A percentile compares a stretch with the other conserved stretches of the same genome.
Conservation (phyloP, 2,888 invertebrate genomes). For the Sphaerophoria taeniata region DNA sequence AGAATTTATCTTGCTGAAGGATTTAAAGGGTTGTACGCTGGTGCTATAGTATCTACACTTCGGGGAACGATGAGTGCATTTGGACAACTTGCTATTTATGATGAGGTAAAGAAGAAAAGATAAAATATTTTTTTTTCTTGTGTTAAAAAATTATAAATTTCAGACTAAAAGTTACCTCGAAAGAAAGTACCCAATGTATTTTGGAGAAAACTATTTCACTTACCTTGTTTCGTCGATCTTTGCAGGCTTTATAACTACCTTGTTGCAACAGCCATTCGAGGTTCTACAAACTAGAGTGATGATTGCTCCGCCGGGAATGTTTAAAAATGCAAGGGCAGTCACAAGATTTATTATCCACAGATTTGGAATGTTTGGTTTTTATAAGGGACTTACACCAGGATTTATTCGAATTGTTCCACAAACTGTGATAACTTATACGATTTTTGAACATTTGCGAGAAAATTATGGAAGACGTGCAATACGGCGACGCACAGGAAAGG, state of each 20-base stretch:
- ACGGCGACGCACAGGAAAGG: no score
- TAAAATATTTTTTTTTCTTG: no score
- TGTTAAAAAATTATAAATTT: no score
- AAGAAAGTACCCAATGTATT: neutral
- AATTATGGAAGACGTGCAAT: neutral
- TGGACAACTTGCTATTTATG: conserved; percentile 55
- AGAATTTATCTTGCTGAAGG: neutral
- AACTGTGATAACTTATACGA: conserved; percentile 68
- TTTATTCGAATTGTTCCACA: conserved; percentile 48
- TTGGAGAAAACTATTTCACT: neutral
- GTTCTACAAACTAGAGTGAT: conserved; percentile 63
- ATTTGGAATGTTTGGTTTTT: neutral
- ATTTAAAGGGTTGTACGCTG: neutral
- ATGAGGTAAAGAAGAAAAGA: neutral
- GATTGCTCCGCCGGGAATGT: neutral
- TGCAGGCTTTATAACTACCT: neutral
- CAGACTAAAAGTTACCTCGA: neutral
- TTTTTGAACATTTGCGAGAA: conserved; percentile 38
- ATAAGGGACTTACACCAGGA: conserved; percentile 33
- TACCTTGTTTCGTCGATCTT: neutral
- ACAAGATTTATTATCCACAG: neutral
- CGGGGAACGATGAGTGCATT: neutral
- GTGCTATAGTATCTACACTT: neutral
- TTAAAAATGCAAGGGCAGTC: neutral
- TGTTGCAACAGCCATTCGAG: conserved; percentile 74